A percentile compares a stretch with the other conserved stretches of the same genome.
Evolutionary conservation across 2,113 vertebrate species (phyloP).

Genomic region (Bubalus kerabau): DNA sequence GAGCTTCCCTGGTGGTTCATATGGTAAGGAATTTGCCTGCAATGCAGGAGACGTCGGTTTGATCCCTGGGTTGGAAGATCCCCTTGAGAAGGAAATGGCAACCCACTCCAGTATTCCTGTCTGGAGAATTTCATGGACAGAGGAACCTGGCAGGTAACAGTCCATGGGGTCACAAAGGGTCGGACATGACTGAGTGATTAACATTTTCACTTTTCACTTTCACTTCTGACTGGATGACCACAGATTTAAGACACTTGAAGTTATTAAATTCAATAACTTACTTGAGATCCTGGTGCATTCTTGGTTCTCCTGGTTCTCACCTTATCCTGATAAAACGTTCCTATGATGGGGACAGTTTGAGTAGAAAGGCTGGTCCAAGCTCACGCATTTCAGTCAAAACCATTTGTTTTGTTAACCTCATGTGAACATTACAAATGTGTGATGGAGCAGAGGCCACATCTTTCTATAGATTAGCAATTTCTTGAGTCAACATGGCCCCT

Average conservation of each 20-base stretch:
- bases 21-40: neutral
- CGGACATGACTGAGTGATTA: neutral
- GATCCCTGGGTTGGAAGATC: neutral
- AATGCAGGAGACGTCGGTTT: neutral
- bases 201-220: neutral
- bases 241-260: neutral
- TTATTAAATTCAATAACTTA: neutral
- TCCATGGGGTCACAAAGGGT: neutral
- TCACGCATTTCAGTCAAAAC: neutral
- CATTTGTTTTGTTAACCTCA: slow-evolving; percentile 68
- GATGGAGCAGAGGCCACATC: slow-evolving; percentile 47
- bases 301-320: neutral
- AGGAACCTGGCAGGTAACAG: neutral
- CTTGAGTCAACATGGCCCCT: slow-evolving; percentile 47
- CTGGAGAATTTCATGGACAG: neutral
- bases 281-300: neutral
- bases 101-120: neutral
- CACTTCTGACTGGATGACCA: neutral
- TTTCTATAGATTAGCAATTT: slow-evolving; percentile 46
- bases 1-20: neutral
- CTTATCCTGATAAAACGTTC: neutral
- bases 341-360: neutral
- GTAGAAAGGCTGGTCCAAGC: neutral
- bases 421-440: slow-evolving; percentile 64
- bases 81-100: neutral